Evolutionary conservation across 1,140 invertebrate genomes (phyloP), one percentile per base, ranked within the genome.

Genomic region (Gryllus bimaculatus): DNA sequence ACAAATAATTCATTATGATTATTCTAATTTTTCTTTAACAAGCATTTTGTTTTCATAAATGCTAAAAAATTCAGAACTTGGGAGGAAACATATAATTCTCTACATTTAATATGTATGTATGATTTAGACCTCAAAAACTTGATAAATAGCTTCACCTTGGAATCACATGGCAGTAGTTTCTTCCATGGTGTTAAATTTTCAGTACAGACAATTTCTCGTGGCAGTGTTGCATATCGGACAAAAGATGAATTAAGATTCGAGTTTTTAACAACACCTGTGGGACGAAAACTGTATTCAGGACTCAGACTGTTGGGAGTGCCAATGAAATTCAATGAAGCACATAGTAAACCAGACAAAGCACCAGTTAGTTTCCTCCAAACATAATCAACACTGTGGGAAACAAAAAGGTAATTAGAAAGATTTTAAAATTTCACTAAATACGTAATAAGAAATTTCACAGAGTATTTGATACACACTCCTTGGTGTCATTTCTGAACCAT

Each of bases 121-220:
- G 13, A 10, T 7, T 75, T 8, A 8, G 6, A 15, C 10, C 13
- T 47, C 18, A 76, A 39, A 47, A 15, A 48, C 39, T 21, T 75
- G 73, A 10, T 26, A 78, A 48, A 20, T n/a, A n/a, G 66, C 75
- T 54, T 80, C 85, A 92, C 90, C 85, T 91, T 93, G 73, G 93
- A 92, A 84, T 94, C 92, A 88, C 98, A 99, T 6, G 98, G 98
- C 49, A 99, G 84, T 3, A 99, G 87, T 86, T 99, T 99, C 84
- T 97, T 98, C 93, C 97, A 99, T 7, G 98, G 98, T 48, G 98
- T 99, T 81, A 99, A 88, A 89, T 99, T 99, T 89, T 99, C 97
- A 21, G 98, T 99, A 84, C 98, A 99, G 10, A 98, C 95, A 83
- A 97, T 95, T 90, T 99, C 98, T 80, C 94, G 89, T 0, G 98